Base-by-base conservation (phyloP, 1,140 invertebrate genomes). In the Macrotrachela quadricornifera region DNA sequence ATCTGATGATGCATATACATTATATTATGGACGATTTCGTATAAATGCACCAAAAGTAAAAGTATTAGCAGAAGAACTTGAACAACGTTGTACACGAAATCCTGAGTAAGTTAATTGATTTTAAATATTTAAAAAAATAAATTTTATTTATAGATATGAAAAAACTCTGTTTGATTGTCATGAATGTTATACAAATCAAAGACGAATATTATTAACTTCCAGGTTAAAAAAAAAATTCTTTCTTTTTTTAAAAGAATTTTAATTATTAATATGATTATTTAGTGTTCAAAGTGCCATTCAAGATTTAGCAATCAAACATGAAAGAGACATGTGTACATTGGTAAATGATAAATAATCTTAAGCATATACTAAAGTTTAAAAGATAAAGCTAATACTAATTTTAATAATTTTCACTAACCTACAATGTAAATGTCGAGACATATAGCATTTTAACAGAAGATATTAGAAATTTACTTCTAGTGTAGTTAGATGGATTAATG, bases 11-110 rank as follows among this genome's bases (percentile, higher is more conserved):
- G 80, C 83, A 0, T 82, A 87, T 65, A 83, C 85, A 0, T 66
- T 90, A 1, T 87, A 86, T 63, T 94, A 92, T 67, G 86, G 86
- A 0, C 86, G 88, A 69, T 92, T 92, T 70, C 81, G 86, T 68
- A 80, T 83, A 1, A 80, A 82, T 51, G 79, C 86, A 0, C 78
- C 80, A 0, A 81, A 85, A 64, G 74, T 87, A 1, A 83, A 79
- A 60, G 73, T 78, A 44, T 75, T 91, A 6, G 80, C 87, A 51
- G 77, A 78, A 55, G 77, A 86, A 59, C 76, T 90, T 46, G 86
- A 91, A 66, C 71, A 76, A 10, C 74, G 83, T 56, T 72, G 78
- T 0, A 76, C 79, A 42, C 77, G 75, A 57, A 77, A 75, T 65
- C 74, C 70, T 56, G 80, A 78, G 79, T 36, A 37, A 47, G 13